Evolutionary conservation across 2,888 invertebrate species (phyloP).

Genomic region (Teleogryllus oceanicus): DNA sequence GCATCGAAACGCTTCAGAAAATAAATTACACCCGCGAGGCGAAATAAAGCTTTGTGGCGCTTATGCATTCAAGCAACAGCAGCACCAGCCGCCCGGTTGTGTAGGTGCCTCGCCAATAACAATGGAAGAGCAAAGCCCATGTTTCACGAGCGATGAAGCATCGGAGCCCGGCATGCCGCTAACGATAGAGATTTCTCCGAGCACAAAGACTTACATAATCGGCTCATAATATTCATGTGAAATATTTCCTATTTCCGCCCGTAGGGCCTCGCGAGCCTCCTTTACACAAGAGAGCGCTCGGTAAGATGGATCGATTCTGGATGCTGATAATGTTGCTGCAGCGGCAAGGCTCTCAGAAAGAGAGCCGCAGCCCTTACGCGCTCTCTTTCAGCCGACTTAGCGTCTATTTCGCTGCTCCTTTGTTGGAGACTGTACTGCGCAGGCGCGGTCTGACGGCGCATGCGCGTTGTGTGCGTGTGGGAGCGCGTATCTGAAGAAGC

Average conservation of each 20-base stretch:
- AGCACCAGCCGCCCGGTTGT: neutral
- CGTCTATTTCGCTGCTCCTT: neutral
- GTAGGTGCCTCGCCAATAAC: neutral
- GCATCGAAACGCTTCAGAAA: neutral
- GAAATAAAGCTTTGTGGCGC: neutral
- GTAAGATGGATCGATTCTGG: conserved; percentile 1
- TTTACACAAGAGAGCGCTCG: neutral
- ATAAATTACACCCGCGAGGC: conserved; percentile 7
- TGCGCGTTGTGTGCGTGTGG: neutral
- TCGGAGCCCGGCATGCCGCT: neutral
- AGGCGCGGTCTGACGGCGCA: no score
- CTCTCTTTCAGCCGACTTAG: neutral
- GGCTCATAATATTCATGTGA: conserved; percentile 2
- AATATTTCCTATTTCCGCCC: neutral
- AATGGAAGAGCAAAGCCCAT: neutral
- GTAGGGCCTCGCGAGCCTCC: no score
- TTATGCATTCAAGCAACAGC: no score
- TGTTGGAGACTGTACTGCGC: no score
- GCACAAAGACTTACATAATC: conserved; percentile 1
- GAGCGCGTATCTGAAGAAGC: neutral
- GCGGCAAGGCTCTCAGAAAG: neutral
- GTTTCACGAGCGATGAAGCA: neutral
- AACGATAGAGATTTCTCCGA: neutral
- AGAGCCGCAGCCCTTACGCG: neutral
- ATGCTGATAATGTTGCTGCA: conserved; percentile 18